Evolutionary conservation across 1,140 invertebrate species (phyloP), one percentile per base, ranked within the genome.

Genomic region (Lasioglossum albipes): DNA sequence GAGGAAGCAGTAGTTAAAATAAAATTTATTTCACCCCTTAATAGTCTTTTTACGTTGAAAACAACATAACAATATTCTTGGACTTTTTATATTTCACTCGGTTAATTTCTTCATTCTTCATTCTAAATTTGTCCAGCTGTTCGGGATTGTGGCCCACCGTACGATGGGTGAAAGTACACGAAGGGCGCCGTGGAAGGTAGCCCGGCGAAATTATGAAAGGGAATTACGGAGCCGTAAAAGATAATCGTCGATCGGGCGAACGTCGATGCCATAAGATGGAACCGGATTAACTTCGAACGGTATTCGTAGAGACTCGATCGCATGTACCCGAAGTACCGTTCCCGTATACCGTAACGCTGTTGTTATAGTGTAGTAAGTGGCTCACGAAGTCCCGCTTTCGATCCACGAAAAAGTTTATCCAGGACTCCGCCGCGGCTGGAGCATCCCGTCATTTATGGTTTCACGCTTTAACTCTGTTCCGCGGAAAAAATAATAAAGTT

Each of bases 231-330:
- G 42, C 61, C n/a, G 70, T 7, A n/a, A 27, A 27, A 52, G 72
- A 68, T 68, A 74, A 79, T 79, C 77, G 67, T 68, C 64, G 65
- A 80, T 80, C 45, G 41, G 54, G 27, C 36, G n/a, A 12, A 31
- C 36, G 49, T 31, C 68, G 75, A 80, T 75, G 54, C 78, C 20
- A 45, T 68, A 62, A 75, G 78, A 80, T 72, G 78, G 78, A 80
- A 80, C 72, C 64, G 78, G 78, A 80, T 80, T 80, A 80, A 68
- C 72, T 72, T 75, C 78, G 64, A 80, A 75, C 72, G 78, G 78
- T 80, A 80, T 80, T 75, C 68, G 72, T 75, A 75, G 78, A 80
- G 78, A 20, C 71, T 75, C 72, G 78, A 68, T 80, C 78, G 72
- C 42, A n/a, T 62, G 52, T 74, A 62, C 49, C 49, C 65, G 62